These are phyloP conservation scores for Malacoctenus gilli DNA, from an alignment of 2,797 vertebrate genomes.

Conservation along the genomic window DNA sequence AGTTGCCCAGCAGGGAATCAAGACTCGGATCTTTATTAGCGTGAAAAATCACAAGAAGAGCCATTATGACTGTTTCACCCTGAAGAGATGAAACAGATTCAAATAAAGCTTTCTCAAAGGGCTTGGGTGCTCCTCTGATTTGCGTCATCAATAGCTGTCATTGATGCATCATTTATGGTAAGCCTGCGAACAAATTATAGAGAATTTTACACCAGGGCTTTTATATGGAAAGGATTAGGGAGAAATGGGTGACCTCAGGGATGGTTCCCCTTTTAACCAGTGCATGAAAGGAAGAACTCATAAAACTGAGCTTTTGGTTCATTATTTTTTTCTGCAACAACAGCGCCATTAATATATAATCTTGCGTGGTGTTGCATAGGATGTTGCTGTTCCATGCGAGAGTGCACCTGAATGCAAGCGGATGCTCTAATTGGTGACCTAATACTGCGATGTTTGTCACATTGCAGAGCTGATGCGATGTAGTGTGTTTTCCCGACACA, in stretches of 20 bases:
- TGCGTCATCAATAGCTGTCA: not conserved
- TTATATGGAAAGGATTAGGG: not conserved
- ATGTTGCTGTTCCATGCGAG: no score
- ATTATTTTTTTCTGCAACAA: no score
- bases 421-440: no score
- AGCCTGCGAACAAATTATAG: not conserved
- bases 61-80: conserved; percentile 3
- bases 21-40: conserved; percentile 1
- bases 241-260: not conserved
- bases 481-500: no score
- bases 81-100: conserved; percentile 2
- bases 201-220: not conserved
- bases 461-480: no score
- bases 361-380: no score
- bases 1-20: not conserved
- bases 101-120: not conserved
- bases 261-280: no score
- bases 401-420: no score
- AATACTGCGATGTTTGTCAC: no score
- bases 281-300: no score
- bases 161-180: conserved; percentile 4
- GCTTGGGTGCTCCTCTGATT: conserved; percentile 2
- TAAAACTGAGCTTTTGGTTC: no score
- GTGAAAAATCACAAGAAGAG: conserved; percentile 12
- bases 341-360: no score